Base-by-base conservation (phyloP, 2,113 vertebrate genomes). In the Pimephales promelas region DNA sequence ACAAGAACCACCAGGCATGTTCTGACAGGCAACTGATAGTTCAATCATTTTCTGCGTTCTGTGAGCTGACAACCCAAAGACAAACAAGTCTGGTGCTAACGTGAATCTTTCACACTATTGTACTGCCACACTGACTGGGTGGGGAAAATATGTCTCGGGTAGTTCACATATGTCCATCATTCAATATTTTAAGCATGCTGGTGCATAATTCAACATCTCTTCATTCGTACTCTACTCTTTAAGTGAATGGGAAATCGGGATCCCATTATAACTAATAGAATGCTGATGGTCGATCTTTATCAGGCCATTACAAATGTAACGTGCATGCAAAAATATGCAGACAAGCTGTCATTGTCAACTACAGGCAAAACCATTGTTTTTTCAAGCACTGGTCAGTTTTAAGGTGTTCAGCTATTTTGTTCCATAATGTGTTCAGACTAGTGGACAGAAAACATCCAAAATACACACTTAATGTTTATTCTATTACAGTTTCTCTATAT, bases 41-140 rank as follows among this genome's bases (percentile, higher is more conserved):
- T 85, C 85, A 76, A 86, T 85, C 85, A 84, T 86, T 85, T 88
- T 88, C 75, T 83, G 61, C 79, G 45, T 87, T 85, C 68, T 36
- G 59, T 68, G 86, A 78, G 56, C 64, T 61, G 84, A 85, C 83
- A 87, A 84, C 62, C 45, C 36, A 79, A 82, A 79, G 79, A 85
- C 79, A 85, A 84, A 87, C 86, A 85, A 77, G 68, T 83, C 83
- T 87, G 80, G 81, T 82, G 81, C 84, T 68, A 86, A 85, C 77
- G 70, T 79, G 77, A 80, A 76, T 82, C 79, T 73, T 64, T 73
- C 75, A 54, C 78, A 79, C 45, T 31, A 72, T 31, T 70, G 45
- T 77, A 64, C 66, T 71, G 64, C 47, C 56, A 70, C 68, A 54
- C 62, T 72, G 40, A 83, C 16, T 43, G 43, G 18, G 79, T 81